Conservation (phyloP, 1,140 invertebrate genomes). For the Lepidurus couesii region DNA sequence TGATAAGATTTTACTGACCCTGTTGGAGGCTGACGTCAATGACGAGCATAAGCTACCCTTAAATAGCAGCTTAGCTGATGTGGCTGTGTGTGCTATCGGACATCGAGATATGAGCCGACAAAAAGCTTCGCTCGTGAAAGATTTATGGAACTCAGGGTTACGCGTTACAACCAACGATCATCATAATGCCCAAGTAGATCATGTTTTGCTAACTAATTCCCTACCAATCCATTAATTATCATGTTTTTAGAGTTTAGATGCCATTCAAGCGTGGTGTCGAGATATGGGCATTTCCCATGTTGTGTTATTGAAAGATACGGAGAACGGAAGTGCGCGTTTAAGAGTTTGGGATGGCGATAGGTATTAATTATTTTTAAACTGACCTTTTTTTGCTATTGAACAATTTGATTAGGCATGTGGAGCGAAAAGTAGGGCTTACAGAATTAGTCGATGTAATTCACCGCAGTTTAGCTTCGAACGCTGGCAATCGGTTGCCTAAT, state of each 20-base stretch:
- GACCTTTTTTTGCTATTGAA: neutral
- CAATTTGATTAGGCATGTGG: constrained; percentile 50
- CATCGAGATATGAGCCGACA: constrained; percentile 55
- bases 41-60: constrained; percentile 41
- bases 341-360: constrained; percentile 55
- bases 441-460: constrained; percentile 57
- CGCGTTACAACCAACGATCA: constrained; percentile 51
- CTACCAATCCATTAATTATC: constrained; percentile 27
- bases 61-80: constrained; percentile 49
- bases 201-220: neutral
- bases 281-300: constrained; percentile 59
- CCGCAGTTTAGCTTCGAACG: constrained; percentile 39
- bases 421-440: constrained; percentile 52
- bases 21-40: constrained; percentile 47
- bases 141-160: constrained; percentile 55
- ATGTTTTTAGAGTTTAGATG: constrained; percentile 52
- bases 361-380: constrained; percentile 38
- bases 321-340: constrained; percentile 55
- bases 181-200: constrained; percentile 43
- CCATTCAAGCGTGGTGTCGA: constrained; percentile 59
- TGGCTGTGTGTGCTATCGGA: constrained; percentile 59
- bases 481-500: constrained; percentile 23
- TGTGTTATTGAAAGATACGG: constrained; percentile 60
- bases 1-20: constrained; percentile 56
- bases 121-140: constrained; percentile 53